phyloP scores from a whole-genome alignment of 2,888 invertebrate species.

The Lypha dubia region DNA sequence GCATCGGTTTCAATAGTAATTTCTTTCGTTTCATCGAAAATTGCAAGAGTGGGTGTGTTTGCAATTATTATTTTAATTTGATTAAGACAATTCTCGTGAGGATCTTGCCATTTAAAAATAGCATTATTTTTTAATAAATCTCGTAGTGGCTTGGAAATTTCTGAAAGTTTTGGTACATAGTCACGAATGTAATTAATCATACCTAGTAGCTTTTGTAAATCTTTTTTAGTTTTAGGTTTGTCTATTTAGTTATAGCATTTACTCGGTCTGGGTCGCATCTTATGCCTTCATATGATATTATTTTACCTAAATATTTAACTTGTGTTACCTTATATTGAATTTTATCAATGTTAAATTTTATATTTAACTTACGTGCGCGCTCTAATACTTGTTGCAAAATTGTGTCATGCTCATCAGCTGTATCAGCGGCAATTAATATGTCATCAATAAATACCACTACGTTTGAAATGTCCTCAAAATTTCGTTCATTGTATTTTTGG shows the following conservation, averaged over 20 bases:
- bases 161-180: conserved; percentile 73
- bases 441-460: neutral
- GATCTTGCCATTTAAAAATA: conserved; percentile 63
- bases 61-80: too few species aligned
- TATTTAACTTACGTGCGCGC: too few species aligned
- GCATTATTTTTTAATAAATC: conserved; percentile 54
- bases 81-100: conserved; percentile 58
- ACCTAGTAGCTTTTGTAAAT: too few species aligned
- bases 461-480: conserved; percentile 77
- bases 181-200: conserved; percentile 72
- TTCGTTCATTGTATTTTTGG: conserved; percentile 75
- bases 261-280: conserved; percentile 71
- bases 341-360: too few species aligned
- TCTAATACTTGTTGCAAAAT: neutral
- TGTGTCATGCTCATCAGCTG: neutral
- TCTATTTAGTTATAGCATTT: conserved; percentile 65
- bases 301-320: conserved; percentile 77
- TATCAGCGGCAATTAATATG: neutral
- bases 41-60: conserved; percentile 32
- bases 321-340: conserved; percentile 70
- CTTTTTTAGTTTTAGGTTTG: conserved; percentile 47
- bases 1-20: conserved; percentile 77
- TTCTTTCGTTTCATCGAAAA: conserved; percentile 67
- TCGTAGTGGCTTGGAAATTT: conserved; percentile 62
- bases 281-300: conserved; percentile 73